Conservation (phyloP, 2,797 vertebrate genomes). For the Trichosurus vulpecula region DNA sequence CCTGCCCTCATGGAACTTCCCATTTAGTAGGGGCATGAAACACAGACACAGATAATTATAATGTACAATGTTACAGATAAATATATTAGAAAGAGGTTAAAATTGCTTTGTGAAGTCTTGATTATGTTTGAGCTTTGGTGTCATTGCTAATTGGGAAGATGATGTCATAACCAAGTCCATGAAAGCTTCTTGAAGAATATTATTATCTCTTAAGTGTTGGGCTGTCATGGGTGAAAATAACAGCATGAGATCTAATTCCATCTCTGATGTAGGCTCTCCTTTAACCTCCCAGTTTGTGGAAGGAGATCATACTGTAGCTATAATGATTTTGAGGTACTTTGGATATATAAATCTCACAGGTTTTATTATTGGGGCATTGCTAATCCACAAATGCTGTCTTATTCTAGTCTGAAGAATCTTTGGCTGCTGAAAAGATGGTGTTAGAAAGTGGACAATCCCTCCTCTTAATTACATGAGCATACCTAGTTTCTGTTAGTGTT, state of each 20-base stretch:
- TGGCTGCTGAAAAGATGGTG: background rate
- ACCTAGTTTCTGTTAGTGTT: background rate
- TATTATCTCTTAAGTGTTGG: background rate
- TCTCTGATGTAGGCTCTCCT: slow-evolving; percentile 45
- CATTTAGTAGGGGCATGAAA: background rate
- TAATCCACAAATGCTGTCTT: background rate
- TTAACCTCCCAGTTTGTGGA: slow-evolving; percentile 7
- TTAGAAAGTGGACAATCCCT: background rate
- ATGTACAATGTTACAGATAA: background rate
- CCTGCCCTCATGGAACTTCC: background rate
- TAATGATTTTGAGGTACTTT: background rate
- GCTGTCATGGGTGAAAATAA: background rate
- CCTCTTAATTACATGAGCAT: background rate
- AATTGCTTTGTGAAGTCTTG: background rate
- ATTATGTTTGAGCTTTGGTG: slow-evolving; percentile 26
- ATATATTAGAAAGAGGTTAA: background rate
- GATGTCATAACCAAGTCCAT: background rate
- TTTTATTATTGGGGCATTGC: background rate
- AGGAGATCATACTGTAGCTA: slow-evolving; percentile 7
- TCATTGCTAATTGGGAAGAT: slow-evolving; percentile 19
- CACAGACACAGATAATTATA: background rate
- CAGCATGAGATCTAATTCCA: slow-evolving; percentile 18
- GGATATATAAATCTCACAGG: background rate
- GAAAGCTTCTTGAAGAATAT: background rate
- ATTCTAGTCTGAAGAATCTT: slow-evolving; percentile 17